Base-by-base conservation (phyloP, 2,113 vertebrate species). In the Leucoraja erinaceus region DNA sequence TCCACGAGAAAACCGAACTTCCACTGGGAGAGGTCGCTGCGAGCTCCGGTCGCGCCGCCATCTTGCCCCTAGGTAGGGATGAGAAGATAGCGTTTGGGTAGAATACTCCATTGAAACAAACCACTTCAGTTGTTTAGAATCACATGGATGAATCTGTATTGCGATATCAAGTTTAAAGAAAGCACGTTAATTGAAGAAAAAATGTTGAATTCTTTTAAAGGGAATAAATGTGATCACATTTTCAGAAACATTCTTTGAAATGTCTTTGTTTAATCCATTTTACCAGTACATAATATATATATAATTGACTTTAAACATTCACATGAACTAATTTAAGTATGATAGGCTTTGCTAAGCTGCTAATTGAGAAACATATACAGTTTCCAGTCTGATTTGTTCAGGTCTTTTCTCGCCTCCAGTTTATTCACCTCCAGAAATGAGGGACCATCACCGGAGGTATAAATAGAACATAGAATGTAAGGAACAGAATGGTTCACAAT, bases 21-120 rank as follows among this genome's bases (percentile, higher is more conserved):
- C n/a, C n/a, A n/a, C n/a, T n/a, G n/a, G n/a, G n/a, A n/a, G n/a
- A n/a, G n/a, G n/a, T n/a, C n/a, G n/a, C n/a, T n/a, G n/a, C n/a
- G n/a, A n/a, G n/a, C n/a, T n/a, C n/a, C n/a, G n/a, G n/a, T n/a
- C n/a, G n/a, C n/a, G n/a, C n/a, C n/a, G n/a, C n/a, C n/a, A n/a
- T n/a, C n/a, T n/a, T n/a, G n/a, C n/a, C n/a, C n/a, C n/a, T n/a
- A n/a, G n/a, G n/a, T n/a, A n/a, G 68, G 72, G 70, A 33, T 54
- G 68, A 3, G 90, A 91, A 91, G 66, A 91, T 68, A 72, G 22
- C 66, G 28, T 90, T 74, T 91, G 90, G 90, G 72, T 66, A 72
- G 90, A 74, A 72, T 91, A 91, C 47, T 33, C 20, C 72, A 68
- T 74, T 91, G 90, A 68, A 91, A 91, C 31, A 91, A 91, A 91